Conservation (phyloP, 2,113 vertebrate genomes). For the Thamnophis sirtalis region DNA sequence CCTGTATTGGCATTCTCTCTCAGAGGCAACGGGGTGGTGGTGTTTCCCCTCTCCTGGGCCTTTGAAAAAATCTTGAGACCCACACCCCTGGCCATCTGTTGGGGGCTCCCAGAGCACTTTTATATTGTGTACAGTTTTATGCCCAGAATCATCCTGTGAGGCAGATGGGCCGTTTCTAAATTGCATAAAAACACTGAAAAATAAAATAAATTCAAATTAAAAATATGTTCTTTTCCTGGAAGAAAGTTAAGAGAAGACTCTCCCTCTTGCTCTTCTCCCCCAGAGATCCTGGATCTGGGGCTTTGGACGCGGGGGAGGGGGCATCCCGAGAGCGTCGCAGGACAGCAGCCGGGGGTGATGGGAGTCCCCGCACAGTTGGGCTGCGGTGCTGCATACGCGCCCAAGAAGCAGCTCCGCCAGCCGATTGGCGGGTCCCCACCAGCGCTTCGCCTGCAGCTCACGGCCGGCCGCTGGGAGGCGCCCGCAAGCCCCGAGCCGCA, state of each 20-base stretch:
- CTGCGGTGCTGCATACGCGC: no score
- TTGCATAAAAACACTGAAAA: background rate
- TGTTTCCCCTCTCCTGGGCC: no score
- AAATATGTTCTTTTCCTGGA: background rate
- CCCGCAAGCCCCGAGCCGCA: background rate
- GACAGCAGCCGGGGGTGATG: no score
- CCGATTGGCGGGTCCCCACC: no score
- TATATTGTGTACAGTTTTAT: background rate
- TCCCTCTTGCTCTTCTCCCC: no score
- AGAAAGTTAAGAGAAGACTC: background rate
- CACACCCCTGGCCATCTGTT: background rate
- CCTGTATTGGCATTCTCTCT: background rate
- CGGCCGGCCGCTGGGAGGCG: rapidly evolving
- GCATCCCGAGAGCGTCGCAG: no score
- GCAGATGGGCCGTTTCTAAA: background rate
- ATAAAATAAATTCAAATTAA: background rate
- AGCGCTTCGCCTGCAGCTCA: background rate
- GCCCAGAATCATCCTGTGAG: background rate
- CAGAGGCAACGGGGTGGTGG: background rate
- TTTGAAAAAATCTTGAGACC: no score
- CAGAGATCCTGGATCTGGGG: no score
- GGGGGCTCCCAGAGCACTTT: background rate
- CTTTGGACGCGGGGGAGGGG: no score
- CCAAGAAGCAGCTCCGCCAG: no score
- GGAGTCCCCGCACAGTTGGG: no score